A percentile compares a stretch with the other conserved stretches of the same genome.
These are phyloP conservation scores for Teinopalpus imperialis DNA, from an alignment of 2,888 invertebrate species.

Conservation along the genomic window DNA sequence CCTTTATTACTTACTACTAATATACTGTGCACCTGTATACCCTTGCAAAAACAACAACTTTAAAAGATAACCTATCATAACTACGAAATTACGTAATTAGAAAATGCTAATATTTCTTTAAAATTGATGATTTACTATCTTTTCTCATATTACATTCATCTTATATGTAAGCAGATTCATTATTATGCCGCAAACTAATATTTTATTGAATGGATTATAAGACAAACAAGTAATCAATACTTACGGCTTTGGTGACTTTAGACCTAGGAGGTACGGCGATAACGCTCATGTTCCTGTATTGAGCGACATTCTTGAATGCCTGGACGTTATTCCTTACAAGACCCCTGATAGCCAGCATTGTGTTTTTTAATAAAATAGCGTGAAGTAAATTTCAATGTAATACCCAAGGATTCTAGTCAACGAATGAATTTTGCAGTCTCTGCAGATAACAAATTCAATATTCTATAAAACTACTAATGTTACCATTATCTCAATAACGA, in stretches of 20 bases:
- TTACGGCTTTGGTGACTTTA: conserved; percentile 57
- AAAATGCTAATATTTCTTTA: too few relatives aligned
- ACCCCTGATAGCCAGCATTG: conserved; percentile 59
- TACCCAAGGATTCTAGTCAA: too few relatives aligned
- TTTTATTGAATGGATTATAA: neutral
- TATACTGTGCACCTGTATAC: too few relatives aligned
- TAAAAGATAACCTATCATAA: conserved; percentile 35
- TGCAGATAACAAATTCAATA: neutral
- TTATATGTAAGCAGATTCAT: too few relatives aligned
- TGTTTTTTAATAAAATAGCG: conserved; percentile 25
- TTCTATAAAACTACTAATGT: too few relatives aligned
- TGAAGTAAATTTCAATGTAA: neutral
- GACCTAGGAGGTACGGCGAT: conserved; percentile 52
- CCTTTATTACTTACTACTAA: too few relatives aligned
- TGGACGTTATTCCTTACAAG: conserved; percentile 53
- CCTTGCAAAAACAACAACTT: too few relatives aligned
- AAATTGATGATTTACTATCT: too few relatives aligned
- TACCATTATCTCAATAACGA: too few relatives aligned
- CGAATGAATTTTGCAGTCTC: too few relatives aligned
- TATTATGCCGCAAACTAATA: neutral
- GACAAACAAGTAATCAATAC: conserved; percentile 31
- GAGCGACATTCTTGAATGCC: conserved; percentile 55
- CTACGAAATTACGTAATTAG: conserved; percentile 42
- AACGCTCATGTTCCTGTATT: conserved; percentile 62
- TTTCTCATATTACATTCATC: too few relatives aligned